These are phyloP conservation scores for Scomber japonicus DNA, from an alignment of 2,113 vertebrate genomes.

Conservation along the genomic window DNA sequence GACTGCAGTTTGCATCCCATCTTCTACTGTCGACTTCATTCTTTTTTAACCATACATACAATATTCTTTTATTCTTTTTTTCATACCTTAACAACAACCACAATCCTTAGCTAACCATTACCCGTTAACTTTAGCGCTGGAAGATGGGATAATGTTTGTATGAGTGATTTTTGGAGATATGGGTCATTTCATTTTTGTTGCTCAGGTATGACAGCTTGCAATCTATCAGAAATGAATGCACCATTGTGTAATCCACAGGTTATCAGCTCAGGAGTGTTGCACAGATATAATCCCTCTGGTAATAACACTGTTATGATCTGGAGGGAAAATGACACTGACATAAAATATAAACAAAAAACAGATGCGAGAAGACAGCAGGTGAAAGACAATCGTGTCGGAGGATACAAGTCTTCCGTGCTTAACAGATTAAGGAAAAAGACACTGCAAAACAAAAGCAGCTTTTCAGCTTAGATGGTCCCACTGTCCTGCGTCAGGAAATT, in stretches of 20 bases:
- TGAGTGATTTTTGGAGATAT: no score
- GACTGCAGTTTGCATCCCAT: background rate
- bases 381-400: constrained; percentile 43
- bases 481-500: constrained; percentile 32
- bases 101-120: background rate
- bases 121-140: background rate
- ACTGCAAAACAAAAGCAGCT: constrained; percentile 58
- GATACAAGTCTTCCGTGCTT: constrained; percentile 40
- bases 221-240: no score
- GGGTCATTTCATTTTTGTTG: background rate
- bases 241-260: constrained; percentile 62
- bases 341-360: constrained; percentile 27
- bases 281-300: constrained; percentile 60
- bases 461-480: constrained; percentile 47
- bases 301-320: constrained; percentile 42
- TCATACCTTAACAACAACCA: background rate
- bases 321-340: constrained; percentile 41
- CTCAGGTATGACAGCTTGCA: background rate
- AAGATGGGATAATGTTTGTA: constrained; percentile 1
- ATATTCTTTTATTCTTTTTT: background rate
- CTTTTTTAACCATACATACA: background rate
- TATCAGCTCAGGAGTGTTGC: constrained; percentile 53
- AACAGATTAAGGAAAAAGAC: constrained; percentile 55
- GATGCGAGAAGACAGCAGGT: constrained; percentile 45
- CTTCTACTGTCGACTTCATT: background rate